Conservation (phyloP, 2,797 vertebrate genomes). For the Allobates femoralis region DNA sequence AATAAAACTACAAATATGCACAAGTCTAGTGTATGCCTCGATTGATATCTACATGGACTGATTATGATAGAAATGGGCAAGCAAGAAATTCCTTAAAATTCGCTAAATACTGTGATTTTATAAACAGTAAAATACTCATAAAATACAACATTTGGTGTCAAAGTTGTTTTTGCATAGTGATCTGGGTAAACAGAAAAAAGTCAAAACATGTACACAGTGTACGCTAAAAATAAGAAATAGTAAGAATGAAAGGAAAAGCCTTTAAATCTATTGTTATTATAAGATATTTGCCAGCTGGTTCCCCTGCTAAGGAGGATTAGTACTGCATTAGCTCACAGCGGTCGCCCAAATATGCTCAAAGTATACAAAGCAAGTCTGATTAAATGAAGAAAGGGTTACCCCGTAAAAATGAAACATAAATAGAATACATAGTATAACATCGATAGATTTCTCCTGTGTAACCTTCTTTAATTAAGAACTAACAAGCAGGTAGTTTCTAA, state of each 20-base stretch:
- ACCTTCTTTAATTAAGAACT: neutral
- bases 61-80: too few species aligned
- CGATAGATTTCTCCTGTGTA: neutral
- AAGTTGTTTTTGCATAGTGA: neutral
- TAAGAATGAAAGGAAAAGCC: conserved; percentile 61
- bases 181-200: neutral
- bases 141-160: neutral
- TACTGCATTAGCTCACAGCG: conserved; percentile 70
- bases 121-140: neutral
- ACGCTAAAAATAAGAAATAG: conserved; percentile 32
- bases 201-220: neutral
- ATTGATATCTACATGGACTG: too few species aligned
- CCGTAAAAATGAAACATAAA: neutral
- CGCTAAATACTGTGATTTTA: neutral
- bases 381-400: conserved; percentile 34
- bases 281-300: conserved; percentile 64
- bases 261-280: conserved; percentile 58
- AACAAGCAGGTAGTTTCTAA: too few species aligned
- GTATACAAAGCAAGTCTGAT: conserved; percentile 64
- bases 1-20: too few species aligned
- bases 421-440: neutral
- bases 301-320: conserved; percentile 68
- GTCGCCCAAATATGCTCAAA: conserved; percentile 65
- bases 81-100: too few species aligned
- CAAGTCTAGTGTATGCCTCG: too few species aligned